Conservation (phyloP, 2,888 invertebrate species). For the Caenorhabditis sp. region DNA sequence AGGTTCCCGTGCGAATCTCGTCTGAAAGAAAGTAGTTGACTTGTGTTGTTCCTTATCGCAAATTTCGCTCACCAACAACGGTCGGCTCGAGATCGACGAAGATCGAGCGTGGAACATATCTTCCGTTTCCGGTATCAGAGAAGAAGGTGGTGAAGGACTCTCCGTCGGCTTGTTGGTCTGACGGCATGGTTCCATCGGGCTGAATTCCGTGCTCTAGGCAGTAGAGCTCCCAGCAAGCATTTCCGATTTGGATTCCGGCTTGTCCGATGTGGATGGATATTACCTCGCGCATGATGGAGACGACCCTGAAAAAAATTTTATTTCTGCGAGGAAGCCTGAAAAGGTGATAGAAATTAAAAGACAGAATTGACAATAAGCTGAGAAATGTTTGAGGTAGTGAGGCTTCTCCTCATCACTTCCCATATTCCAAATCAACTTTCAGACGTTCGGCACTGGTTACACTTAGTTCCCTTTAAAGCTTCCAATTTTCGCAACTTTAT, state of each 20-base stretch:
- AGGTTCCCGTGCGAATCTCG: conserved; percentile 93
- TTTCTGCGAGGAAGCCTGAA: neutral
- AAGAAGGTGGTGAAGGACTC: conserved; percentile 91
- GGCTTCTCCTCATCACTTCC: too few species aligned
- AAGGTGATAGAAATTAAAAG: too few species aligned
- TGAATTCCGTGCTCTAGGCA: conserved; percentile 86
- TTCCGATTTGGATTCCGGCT: conserved; percentile 83
- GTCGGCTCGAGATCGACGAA: conserved; percentile 81
- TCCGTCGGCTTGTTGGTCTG: conserved; percentile 85
- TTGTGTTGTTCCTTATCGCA: neutral
- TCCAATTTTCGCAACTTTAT: too few species aligned
- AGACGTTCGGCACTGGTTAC: too few species aligned
- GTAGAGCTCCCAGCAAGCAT: conserved; percentile 86
- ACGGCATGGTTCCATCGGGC: conserved; percentile 84
- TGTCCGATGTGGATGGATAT: conserved; percentile 82
- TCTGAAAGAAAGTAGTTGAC: conserved; percentile 63
- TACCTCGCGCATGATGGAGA: conserved; percentile 74
- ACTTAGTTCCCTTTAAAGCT: too few species aligned
- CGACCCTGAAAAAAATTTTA: conserved; percentile 25
- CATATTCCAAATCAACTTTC: too few species aligned
- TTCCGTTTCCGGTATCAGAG: conserved; percentile 87
- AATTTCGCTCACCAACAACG: conserved; percentile 71
- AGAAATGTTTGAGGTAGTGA: too few species aligned
- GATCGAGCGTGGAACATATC: conserved; percentile 85
- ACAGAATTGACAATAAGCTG: too few species aligned